Evolutionary conservation across 2,888 invertebrate species (phyloP).

Genomic region (Drosophila mimetica): DNA sequence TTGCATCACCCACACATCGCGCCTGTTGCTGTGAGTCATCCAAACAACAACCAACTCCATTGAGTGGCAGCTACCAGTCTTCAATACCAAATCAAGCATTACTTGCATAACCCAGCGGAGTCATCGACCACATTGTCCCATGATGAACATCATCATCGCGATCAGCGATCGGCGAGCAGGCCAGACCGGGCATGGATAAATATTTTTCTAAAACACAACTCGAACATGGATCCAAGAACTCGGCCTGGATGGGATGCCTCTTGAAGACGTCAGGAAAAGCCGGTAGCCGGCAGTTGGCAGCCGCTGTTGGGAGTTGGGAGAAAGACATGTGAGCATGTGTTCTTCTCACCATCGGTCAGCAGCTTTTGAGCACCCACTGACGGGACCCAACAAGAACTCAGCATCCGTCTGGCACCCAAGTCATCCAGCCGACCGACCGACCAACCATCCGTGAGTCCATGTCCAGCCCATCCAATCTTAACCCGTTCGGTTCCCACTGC

Average conservation of each 20-base stretch:
- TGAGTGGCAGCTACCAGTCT: constrained; percentile 77
- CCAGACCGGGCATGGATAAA: constrained; percentile 68
- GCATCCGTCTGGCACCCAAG: constrained; percentile 15
- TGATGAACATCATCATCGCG: constrained; percentile 45
- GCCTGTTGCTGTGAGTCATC: constrained; percentile 61
- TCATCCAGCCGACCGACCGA: neutral
- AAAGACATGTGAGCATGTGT: constrained; percentile 37
- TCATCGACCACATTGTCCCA: constrained; percentile 68
- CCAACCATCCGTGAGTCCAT: constrained; percentile 52
- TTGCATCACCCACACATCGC: constrained; percentile 37
- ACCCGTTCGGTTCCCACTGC: constrained; percentile 40
- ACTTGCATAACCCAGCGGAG: constrained; percentile 77
- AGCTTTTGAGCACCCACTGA: constrained; percentile 74
- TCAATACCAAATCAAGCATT: constrained; percentile 80
- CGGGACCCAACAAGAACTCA: constrained; percentile 35
- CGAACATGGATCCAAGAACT: constrained; percentile 44
- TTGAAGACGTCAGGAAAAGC: constrained; percentile 62
- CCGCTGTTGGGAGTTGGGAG: constrained; percentile 43
- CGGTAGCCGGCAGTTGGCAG: constrained; percentile 63
- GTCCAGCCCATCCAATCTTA: constrained; percentile 28
- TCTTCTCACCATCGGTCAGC: constrained; percentile 55
- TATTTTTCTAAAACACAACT: constrained; percentile 67
- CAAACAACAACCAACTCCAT: constrained; percentile 46
- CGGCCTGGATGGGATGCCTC: constrained; percentile 51
- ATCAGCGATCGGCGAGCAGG: constrained; percentile 23